Evolutionary conservation across 1,140 invertebrate genomes (phyloP).

Genomic region (Brachionus angularis): DNA sequence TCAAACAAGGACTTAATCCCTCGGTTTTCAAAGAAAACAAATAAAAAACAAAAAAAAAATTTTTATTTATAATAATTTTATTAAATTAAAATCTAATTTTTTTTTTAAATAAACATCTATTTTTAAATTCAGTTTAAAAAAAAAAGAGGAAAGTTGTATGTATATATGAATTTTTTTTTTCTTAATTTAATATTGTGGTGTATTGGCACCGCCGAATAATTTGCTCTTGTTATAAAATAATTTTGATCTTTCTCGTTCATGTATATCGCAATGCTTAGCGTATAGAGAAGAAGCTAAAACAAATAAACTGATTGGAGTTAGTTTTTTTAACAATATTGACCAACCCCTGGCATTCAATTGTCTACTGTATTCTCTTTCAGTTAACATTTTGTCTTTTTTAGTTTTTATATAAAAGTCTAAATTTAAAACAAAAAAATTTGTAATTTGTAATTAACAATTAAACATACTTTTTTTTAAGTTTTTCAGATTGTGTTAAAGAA

Average conservation of each 20-base stretch:
- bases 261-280: slow-evolving; percentile 27
- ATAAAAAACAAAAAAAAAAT: slow-evolving; percentile 25
- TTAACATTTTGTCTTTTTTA: slow-evolving; percentile 35
- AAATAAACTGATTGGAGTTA: background rate
- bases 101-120: background rate
- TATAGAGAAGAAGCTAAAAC: background rate
- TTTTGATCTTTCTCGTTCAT: slow-evolving; percentile 21
- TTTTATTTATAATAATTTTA: slow-evolving; percentile 2
- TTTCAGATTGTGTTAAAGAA: slow-evolving; percentile 28
- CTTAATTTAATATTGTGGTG: slow-evolving; percentile 19
- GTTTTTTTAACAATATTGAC: background rate
- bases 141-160: background rate
- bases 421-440: background rate
- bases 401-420: too few species aligned
- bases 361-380: slow-evolving; percentile 18
- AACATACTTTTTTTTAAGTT: slow-evolving; percentile 1
- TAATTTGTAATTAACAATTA: background rate
- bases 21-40: background rate
- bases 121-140: background rate
- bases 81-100: background rate
- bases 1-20: slow-evolving; percentile 19
- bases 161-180: background rate
- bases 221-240: slow-evolving; percentile 40
- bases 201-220: slow-evolving; percentile 18
- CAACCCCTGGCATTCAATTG: background rate